Evolutionary conservation across 2,888 invertebrate genomes (phyloP), one percentile per base, ranked within the genome.

Genomic region (Tricholauxania praeusta): DNA sequence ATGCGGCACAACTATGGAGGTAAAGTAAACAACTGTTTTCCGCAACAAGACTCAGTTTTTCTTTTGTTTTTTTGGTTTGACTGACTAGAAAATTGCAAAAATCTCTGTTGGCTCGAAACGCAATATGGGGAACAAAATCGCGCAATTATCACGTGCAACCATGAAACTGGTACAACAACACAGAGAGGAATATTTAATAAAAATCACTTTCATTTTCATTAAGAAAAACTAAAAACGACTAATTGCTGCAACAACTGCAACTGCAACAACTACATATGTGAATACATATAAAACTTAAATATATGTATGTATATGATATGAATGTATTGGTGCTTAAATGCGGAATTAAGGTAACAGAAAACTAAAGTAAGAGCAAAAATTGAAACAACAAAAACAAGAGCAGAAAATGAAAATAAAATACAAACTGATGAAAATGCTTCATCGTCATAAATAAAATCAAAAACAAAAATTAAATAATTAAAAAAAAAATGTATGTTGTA

Each of bases 111-210:
- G 32, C 59, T n/a, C 69, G 72, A 71, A 75, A 74, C 70, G 71
- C 73, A 73, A 74, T 60, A 28, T n/a, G 39, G 15, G 32, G n/a
- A 39, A 39, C 48, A 49, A 71, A 69, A 22, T 32, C 73, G 75
- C 71, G 70, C 78, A 78, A 79, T 78, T 78, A 80, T 77, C 76
- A 80, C 78, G 79, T 80, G 79, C 78, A 80, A 79, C 78, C 79
- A 78, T 80, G 78, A 79, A 80, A 79, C 79, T 80, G 79, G 79
- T 79, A 80, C 79, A 80, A 78, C 76, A 80, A 75, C 76, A 76
- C 73, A 71, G 60, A 72, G 64, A 60, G 67, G 19, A 67, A 75
- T 71, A 71, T 52, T 72, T 62, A 71, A 71, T 51, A 62, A 74
- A 74, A 74, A 77, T 66, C 74, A 77, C 77, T 78, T 78, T 78